Evolutionary conservation across 2,888 invertebrate species (phyloP).

Genomic region (Melieria omissa): DNA sequence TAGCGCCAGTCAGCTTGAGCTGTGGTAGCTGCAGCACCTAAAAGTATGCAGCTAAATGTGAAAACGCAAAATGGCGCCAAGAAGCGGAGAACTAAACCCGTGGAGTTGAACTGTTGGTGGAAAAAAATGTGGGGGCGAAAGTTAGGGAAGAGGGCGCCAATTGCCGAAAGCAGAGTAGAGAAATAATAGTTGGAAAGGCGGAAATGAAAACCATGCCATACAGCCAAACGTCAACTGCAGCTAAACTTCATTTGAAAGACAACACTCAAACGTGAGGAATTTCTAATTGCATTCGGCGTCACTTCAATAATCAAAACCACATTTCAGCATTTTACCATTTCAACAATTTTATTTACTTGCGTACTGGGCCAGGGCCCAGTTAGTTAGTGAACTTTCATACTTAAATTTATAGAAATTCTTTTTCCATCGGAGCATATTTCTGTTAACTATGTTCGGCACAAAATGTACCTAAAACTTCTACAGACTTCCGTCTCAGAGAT

Average conservation of each 20-base stretch:
- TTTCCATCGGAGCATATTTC: too few relatives aligned
- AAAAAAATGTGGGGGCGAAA: neutral
- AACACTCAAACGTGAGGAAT: slow-evolving; percentile 29
- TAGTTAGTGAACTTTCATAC: too few relatives aligned
- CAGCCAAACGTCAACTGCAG: slow-evolving; percentile 14
- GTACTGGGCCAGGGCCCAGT: too few relatives aligned
- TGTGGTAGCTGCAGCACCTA: slow-evolving; percentile 15
- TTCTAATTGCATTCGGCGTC: slow-evolving; percentile 37
- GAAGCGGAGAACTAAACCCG: too few relatives aligned
- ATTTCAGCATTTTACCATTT: neutral
- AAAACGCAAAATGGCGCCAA: neutral
- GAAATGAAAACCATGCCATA: neutral
- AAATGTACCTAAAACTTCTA: too few relatives aligned
- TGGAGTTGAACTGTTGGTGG: too few relatives aligned
- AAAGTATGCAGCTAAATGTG: slow-evolving; percentile 31
- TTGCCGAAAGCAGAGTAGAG: neutral
- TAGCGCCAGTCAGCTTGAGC: neutral
- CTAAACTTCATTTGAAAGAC: slow-evolving; percentile 28
- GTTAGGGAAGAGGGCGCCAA: neutral
- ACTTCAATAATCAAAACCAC: neutral
- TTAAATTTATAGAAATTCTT: too few relatives aligned
- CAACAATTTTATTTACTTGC: neutral
- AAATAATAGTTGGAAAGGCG: neutral
- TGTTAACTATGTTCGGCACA: too few relatives aligned
- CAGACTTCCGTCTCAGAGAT: too few relatives aligned